Evolutionary conservation across 2,113 vertebrate species (phyloP), one percentile per base, ranked within the genome.

Genomic region (Pheucticus melanocephalus): DNA sequence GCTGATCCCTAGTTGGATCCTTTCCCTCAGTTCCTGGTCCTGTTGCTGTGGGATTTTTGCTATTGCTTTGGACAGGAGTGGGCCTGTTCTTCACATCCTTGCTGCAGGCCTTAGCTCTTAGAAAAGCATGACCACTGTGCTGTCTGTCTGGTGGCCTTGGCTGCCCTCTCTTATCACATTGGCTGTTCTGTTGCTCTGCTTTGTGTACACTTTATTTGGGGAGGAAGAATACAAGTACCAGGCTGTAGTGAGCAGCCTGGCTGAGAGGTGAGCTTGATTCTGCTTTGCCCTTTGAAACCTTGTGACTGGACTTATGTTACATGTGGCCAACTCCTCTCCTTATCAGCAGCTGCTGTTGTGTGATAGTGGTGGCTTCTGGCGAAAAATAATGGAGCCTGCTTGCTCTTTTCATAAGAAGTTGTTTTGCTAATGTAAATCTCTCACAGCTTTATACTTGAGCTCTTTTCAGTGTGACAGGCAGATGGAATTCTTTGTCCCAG

Each of bases 271-370:
- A 86, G 39, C 66, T 80, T 28, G 12, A 5, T 77, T 83, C 64
- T 71, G 33, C 65, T 86, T 83, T 95, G 82, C 88, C 79, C 79
- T 92, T 96, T 92, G 82, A 68, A 93, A 78, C 59, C 66, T 91
- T 0, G 1, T 90, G 88, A 60, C 60, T 81, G 57, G 47, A 82
- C 25, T 64, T 72, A 22, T 73, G 35, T 70, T 86, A 72, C 2
- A 0, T 42, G 64, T 37, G 51, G 64, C 76, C 88, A 90, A 1
- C 56, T 70, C 79, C 51, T 59, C 48, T 94, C 48, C 76, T 96
- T 96, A 96, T 88, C 93, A 71, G 82, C 75, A 47, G 54, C 82
- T 88, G 68, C 44, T 80, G 35, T 66, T 75, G 19, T 0, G 0
- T 35, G 82, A 83, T 92, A 86, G 35, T 21, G 30, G 22, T 89